A percentile compares a stretch with the other conserved stretches of the same genome.
phyloP scores from a whole-genome alignment of 2,797 vertebrate genomes.

The Phaenicophaeus curvirostris region DNA sequence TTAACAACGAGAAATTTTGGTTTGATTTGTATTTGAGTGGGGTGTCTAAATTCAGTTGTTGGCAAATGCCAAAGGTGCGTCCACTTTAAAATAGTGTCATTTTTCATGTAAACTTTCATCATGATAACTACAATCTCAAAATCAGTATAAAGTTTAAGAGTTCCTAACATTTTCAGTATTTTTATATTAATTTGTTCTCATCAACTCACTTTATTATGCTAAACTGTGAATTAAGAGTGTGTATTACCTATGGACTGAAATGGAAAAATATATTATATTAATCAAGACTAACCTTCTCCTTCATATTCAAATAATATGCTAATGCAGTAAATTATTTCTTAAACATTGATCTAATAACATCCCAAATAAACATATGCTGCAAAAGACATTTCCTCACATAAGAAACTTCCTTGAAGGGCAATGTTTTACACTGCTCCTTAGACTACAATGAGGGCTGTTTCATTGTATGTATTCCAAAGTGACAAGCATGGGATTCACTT shows the following conservation, averaged over 20 bases:
- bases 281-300: not conserved
- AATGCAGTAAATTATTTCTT: not conserved
- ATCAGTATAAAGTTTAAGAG: not conserved
- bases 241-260: not conserved
- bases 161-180: not conserved
- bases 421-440: not conserved
- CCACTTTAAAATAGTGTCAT: not conserved
- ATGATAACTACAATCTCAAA: not conserved
- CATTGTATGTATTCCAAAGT: not conserved
- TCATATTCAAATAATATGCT: not conserved
- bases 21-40: not conserved
- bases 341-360: not conserved
- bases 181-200: not conserved
- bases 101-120: not conserved
- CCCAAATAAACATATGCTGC: not conserved
- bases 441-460: not conserved
- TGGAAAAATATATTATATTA: not conserved
- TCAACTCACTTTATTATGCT: not conserved
- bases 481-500: not conserved
- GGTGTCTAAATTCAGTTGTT: not conserved
- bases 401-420: not conserved
- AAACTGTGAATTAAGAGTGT: not conserved
- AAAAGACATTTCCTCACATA: not conserved
- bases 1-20: not conserved
- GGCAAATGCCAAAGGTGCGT: not conserved